A percentile compares a stretch with the other conserved stretches of the same genome.
Conservation (phyloP, 2,888 invertebrate species). For the Ophioninae sp. region DNA sequence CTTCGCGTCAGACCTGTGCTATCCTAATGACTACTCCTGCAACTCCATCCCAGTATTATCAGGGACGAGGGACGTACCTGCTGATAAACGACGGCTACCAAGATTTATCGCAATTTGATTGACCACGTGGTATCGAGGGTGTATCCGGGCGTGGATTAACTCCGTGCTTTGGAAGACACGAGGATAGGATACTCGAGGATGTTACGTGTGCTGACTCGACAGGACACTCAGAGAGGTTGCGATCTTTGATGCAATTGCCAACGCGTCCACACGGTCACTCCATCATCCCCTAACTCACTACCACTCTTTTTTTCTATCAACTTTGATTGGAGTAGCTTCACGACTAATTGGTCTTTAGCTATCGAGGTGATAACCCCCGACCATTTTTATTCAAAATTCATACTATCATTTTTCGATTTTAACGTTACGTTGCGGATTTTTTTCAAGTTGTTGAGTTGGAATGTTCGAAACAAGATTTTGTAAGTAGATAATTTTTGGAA, state of each 20-base stretch:
- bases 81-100: conserved; percentile 67
- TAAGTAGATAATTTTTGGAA: no score
- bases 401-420: not conserved
- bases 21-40: conserved; percentile 70
- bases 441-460: not conserved
- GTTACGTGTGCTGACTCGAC: conserved; percentile 1
- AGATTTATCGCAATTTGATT: conserved; percentile 76
- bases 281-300: not conserved
- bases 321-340: not conserved
- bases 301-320: not conserved
- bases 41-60: conserved; percentile 52
- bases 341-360: not conserved
- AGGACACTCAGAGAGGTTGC: not conserved
- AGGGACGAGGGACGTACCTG: conserved; percentile 52
- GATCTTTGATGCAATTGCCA: not conserved
- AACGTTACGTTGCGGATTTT: not conserved
- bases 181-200: conserved; percentile 7
- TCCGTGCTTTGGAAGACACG: not conserved
- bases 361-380: not conserved
- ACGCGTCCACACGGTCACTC: not conserved
- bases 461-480: not conserved
- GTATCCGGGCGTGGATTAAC: conserved; percentile 5
- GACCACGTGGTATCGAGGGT: conserved; percentile 57
- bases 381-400: not conserved
- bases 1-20: conserved; percentile 67